Conservation (phyloP, 2,113 vertebrate genomes). For the Rhabdomys dilectus region DNA sequence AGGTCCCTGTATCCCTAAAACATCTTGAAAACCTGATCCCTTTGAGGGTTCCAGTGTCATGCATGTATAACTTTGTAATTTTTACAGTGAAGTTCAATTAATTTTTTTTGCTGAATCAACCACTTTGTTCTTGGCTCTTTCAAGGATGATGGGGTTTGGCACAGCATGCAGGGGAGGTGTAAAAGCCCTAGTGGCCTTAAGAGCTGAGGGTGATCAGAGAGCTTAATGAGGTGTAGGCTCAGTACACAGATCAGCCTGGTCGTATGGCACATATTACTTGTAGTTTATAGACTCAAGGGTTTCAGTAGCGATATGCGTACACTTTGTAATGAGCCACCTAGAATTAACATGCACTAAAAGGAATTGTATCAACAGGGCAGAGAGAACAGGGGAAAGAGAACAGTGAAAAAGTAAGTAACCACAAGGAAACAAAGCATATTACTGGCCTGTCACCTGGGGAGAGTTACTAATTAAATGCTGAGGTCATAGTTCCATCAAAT, state of each 20-base stretch:
- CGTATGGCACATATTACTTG: neutral
- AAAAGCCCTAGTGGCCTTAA: constrained; percentile 26
- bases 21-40: neutral
- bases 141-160: constrained; percentile 3
- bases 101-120: constrained; percentile 48
- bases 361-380: neutral
- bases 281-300: constrained; percentile 44
- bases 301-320: constrained; percentile 24
- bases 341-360: neutral
- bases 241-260: neutral
- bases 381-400: constrained; percentile 41
- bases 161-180: neutral
- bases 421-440: constrained; percentile 69
- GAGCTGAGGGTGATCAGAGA: constrained; percentile 28
- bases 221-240: neutral
- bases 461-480: constrained; percentile 84
- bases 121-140: constrained; percentile 25
- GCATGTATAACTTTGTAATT: constrained; percentile 50
- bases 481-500: constrained; percentile 83
- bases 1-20: neutral
- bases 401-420: constrained; percentile 43
- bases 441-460: constrained; percentile 80
- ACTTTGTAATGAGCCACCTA: neutral
- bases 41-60: constrained; percentile 49
- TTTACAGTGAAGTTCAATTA: constrained; percentile 40